Conservation (phyloP, 2,888 invertebrate genomes). For the Drosophila anomelani region DNA sequence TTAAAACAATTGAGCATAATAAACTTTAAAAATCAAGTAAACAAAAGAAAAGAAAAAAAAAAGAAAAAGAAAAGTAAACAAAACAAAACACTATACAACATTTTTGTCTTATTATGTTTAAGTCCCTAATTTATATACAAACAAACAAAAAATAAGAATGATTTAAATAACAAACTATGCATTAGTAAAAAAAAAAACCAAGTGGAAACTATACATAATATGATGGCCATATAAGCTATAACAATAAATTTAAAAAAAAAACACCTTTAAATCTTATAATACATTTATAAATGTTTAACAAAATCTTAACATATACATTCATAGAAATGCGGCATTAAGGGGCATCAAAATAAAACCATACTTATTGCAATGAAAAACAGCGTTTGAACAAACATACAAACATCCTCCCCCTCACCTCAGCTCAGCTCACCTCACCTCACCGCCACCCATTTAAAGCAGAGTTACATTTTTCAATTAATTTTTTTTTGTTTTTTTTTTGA, state of each 20-base stretch:
- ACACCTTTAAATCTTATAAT: constrained; percentile 76
- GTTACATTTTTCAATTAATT: constrained; percentile 20
- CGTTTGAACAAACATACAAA: constrained; percentile 27
- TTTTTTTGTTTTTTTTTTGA: neutral
- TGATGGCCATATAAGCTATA: constrained; percentile 83
- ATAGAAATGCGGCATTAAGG: constrained; percentile 69
- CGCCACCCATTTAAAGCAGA: constrained; percentile 24
- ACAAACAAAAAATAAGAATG: constrained; percentile 76
- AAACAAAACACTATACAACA: constrained; percentile 82
- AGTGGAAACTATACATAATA: constrained; percentile 74
- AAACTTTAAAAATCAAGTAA: constrained; percentile 60
- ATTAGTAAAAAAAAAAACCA: constrained; percentile 66
- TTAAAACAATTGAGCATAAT: constrained; percentile 58
- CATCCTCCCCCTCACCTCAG: constrained; percentile 14
- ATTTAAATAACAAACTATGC: constrained; percentile 73
- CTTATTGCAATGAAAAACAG: constrained; percentile 39
- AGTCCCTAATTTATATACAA: constrained; percentile 85
- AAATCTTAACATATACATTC: constrained; percentile 69
- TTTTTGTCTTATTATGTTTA: constrained; percentile 83
- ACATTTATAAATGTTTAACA: constrained; percentile 77
- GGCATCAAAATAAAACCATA: constrained; percentile 61
- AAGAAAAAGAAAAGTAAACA: constrained; percentile 54
- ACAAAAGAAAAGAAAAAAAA: constrained; percentile 54
- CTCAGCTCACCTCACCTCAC: neutral
- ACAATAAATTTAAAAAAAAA: constrained; percentile 74